These are phyloP conservation scores for Tiaroga cobitis DNA, from an alignment of 2,797 vertebrate species.

Conservation along the genomic window DNA sequence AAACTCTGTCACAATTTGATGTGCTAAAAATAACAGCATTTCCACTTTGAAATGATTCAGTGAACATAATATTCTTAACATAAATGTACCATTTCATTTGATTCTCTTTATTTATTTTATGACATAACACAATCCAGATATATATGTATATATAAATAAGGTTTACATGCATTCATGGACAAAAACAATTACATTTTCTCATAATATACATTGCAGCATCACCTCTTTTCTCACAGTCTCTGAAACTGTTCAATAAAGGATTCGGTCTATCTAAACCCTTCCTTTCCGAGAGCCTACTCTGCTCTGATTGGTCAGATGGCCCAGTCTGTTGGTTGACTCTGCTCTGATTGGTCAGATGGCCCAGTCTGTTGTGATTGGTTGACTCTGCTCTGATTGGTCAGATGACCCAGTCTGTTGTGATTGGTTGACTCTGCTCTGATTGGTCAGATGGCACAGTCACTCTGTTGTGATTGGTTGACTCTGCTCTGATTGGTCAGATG, in stretches of 20 bases:
- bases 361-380: too few relatives aligned
- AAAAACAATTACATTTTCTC: neutral
- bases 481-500: too few relatives aligned
- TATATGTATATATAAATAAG: neutral
- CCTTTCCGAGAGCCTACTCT: neutral
- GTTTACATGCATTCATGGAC: neutral
- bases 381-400: too few relatives aligned
- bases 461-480: too few relatives aligned
- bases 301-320: too few relatives aligned
- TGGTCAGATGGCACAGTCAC: too few relatives aligned
- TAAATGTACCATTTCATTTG: neutral
- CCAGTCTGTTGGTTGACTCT: too few relatives aligned
- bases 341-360: too few relatives aligned
- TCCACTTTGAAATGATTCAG: neutral
- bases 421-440: too few relatives aligned
- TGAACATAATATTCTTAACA: neutral
- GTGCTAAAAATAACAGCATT: neutral
- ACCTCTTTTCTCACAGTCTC: too few relatives aligned
- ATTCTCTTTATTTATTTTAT: neutral
- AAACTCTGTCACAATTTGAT: neutral
- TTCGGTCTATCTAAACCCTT: neutral
- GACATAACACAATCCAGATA: neutral
- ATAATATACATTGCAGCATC: neutral
- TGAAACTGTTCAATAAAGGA: neutral
- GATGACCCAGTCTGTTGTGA: too few relatives aligned